Evolutionary conservation across 2,797 vertebrate genomes (phyloP), one percentile per base, ranked within the genome.

Genomic region (Alfaro cultratus): DNA sequence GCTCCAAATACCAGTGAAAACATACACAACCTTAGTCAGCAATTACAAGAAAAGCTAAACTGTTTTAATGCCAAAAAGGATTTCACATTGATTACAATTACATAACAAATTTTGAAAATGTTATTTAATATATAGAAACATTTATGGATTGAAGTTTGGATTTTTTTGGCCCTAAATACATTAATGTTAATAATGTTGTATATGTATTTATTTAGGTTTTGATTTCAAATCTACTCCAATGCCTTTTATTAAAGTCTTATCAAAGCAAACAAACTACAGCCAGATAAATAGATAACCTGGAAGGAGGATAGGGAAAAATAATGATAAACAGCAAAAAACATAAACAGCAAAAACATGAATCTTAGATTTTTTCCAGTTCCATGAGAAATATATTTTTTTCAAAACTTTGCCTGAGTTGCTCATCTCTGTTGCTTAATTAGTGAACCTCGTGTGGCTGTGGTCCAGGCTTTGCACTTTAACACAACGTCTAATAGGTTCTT

Each of bases 381-480:
- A 15, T 46, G 74, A 46, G 29, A 64, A 57, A 68, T 46, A 4
- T 57, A 1, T 41, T 36, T 41, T 68, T 41, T 23, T 75, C 8
- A 23, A 75, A 78, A 26, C 76, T 49, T 60, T 45, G 34, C 72
- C 4, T 62, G 12, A 84, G 73, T 45, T 55, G 47, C 21, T 82
- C 72, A 21, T 77, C 74, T 72, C 29, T 13, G 1, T 18, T 53
- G 41, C 36, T 67, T 70, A 55, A 78, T 86, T 74, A 57, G 76
- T 51, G 60, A 46, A 41, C 55, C 46, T 29, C 29, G 45, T 0
- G 31, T 41, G 51, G 60, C n/a, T 18, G 39, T 64, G 41, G 53
- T 26, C n/a, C 57, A 74, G 23, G 60, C 60, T 55, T 53, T 55
- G 64, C 0, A 62, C 16, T 74, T 31, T 18, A 75, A 31, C 60